Percentiles rank a stretch among this genome's conserved stretches.
These are phyloP conservation scores for Enteromius anoplus DNA, from an alignment of 2,797 vertebrate genomes.

Conservation along the genomic window DNA sequence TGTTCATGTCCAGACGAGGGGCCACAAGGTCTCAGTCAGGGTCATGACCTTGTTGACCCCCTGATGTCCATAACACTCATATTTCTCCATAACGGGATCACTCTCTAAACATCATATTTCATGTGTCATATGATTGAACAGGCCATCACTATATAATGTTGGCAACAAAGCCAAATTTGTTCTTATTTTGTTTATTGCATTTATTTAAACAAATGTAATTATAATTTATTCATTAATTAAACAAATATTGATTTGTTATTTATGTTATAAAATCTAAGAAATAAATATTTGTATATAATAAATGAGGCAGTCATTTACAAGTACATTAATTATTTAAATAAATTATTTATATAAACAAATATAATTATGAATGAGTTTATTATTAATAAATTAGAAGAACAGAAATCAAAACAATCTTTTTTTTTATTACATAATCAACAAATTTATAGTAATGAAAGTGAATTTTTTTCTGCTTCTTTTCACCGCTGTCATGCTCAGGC, in stretches of 20 bases:
- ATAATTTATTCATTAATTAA: neutral
- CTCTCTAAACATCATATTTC: conserved; percentile 47
- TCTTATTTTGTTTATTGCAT: neutral
- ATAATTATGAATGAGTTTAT: neutral
- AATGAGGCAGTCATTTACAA: neutral
- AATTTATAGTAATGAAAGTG: neutral
- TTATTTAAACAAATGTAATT: neutral
- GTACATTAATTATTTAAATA: neutral
- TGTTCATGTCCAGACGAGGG: conserved; percentile 71
- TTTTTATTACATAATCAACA: neutral
- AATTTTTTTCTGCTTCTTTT: neutral
- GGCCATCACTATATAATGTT: conserved; percentile 19
- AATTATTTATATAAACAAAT: neutral
- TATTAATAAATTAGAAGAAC: neutral
- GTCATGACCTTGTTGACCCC: conserved; percentile 74
- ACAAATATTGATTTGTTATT: neutral
- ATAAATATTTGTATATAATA: neutral
- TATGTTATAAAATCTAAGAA: neutral
- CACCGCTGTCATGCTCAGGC: neutral
- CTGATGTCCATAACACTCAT: conserved; percentile 54
- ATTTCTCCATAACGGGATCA: conserved; percentile 26
- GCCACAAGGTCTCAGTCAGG: conserved; percentile 76
- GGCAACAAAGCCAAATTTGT: neutral
- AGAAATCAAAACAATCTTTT: neutral
- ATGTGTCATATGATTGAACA: conserved; percentile 13